Percentiles rank a stretch among this genome's conserved stretches.
Conservation (phyloP, 2,888 invertebrate genomes). For the Calameuta idolon region DNA sequence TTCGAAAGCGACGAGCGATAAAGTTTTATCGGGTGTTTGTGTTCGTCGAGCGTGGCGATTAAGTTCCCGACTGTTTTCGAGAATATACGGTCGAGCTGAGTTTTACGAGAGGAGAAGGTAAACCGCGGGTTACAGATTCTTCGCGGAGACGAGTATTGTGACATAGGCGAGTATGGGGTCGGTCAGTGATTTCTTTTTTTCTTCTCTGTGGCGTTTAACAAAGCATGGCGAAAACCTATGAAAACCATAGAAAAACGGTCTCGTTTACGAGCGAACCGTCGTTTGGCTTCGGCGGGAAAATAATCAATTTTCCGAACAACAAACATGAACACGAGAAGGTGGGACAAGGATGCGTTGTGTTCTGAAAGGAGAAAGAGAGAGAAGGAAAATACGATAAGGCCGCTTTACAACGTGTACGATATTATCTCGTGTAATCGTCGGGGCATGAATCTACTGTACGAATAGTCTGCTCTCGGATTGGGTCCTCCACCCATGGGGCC, state of each 20-base stretch:
- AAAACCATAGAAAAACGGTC: not conserved
- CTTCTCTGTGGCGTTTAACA: not conserved
- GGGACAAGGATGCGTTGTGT: not conserved
- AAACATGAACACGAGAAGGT: not conserved
- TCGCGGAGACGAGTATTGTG: not conserved
- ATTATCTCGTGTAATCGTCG: conserved; percentile 50
- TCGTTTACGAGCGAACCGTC: not conserved
- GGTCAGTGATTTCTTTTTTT: not conserved
- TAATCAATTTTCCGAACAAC: not conserved
- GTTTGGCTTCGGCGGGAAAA: not conserved
- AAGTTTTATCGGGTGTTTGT: conserved; percentile 46
- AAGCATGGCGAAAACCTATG: not conserved
- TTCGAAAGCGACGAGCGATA: conserved; percentile 46
- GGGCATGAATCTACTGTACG: conserved; percentile 14
- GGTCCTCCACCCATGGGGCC: not conserved
- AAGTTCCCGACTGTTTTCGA: not conserved
- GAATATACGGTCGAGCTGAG: conserved; percentile 4
- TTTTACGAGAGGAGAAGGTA: not conserved
- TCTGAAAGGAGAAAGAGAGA: not conserved
- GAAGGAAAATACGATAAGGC: conserved; percentile 34
- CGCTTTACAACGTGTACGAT: conserved; percentile 47
- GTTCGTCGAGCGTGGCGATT: conserved; percentile 23
- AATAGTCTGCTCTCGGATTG: not conserved
- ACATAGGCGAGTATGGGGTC: not conserved
- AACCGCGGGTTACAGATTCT: not conserved